Percentiles rank a stretch among this genome's conserved stretches.
Evolutionary conservation across 1,140 invertebrate genomes (phyloP).

Genomic region (Drusus annulatus): DNA sequence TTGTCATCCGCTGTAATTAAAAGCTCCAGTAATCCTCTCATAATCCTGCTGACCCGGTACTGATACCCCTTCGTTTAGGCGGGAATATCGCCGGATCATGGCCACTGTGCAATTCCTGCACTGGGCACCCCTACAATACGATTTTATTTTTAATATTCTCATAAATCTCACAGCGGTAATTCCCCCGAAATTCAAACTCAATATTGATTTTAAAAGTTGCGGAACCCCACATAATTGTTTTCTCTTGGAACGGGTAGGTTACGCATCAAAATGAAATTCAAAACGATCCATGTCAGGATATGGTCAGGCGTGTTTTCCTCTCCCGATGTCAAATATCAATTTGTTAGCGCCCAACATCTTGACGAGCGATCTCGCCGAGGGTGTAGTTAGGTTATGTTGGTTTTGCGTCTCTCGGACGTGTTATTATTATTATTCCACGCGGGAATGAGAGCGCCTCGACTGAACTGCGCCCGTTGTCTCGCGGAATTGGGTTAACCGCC

Average conservation of each 20-base stretch:
- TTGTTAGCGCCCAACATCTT: neutral
- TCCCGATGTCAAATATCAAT: neutral
- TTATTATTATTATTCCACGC: no score
- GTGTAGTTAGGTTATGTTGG: neutral
- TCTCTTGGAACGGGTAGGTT: no score
- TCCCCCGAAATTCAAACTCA: no score
- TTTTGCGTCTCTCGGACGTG: no score
- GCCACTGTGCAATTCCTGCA: neutral
- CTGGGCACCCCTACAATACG: no score
- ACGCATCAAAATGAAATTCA: neutral
- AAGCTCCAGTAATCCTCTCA: conserved; percentile 9
- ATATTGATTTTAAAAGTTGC: no score
- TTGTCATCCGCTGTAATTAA: conserved; percentile 4
- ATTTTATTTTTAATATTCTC: no score
- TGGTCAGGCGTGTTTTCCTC: neutral
- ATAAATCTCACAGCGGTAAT: no score
- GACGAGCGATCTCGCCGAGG: conserved; percentile 1
- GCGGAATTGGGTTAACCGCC: conserved; percentile 3
- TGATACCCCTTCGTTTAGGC: neutral
- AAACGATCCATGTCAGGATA: neutral
- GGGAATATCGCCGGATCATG: neutral
- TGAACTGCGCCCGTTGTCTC: neutral
- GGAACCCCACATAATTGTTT: no score
- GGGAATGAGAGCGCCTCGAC: no score
- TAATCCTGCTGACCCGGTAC: conserved; percentile 12